Percentiles rank a stretch among this genome's conserved stretches.
Conservation (phyloP, 2,797 vertebrate species). For the Urosaurus nigricauda region DNA sequence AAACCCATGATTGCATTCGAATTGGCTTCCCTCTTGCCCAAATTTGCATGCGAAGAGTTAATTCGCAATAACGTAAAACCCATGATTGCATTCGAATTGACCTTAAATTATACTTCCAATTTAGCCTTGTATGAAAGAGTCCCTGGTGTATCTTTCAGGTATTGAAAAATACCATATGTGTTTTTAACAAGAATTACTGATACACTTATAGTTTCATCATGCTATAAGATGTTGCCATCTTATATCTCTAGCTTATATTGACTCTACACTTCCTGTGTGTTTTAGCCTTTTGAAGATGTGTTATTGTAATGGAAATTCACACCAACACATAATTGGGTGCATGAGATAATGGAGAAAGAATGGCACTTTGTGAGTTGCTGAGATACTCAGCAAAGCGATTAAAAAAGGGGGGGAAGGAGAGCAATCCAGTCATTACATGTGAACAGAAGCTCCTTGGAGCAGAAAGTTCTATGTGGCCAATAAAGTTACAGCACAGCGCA, state of each 20-base stretch:
- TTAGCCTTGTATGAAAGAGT: no score
- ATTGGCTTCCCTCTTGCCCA: no score
- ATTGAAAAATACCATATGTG: neutral
- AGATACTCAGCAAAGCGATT: neutral
- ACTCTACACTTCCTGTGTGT: neutral
- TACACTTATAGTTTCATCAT: neutral
- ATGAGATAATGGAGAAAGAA: neutral
- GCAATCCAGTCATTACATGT: neutral
- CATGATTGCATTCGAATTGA: no score
- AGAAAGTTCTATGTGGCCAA: neutral
- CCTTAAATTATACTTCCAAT: no score
- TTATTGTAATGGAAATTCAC: neutral
- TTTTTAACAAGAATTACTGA: neutral
- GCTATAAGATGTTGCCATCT: neutral
- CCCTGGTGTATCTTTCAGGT: neutral
- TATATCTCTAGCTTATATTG: neutral
- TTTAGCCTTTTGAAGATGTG: constrained; percentile 4
- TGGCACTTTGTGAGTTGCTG: neutral
- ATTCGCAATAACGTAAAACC: no score
- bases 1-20: no score
- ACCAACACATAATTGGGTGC: neutral
- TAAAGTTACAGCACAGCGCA: neutral
- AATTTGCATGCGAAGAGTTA: no score
- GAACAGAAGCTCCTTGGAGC: neutral
- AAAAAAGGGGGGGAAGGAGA: neutral